phyloP scores from a whole-genome alignment of 2,113 vertebrate species.

The Macroglossus sobrinus region DNA sequence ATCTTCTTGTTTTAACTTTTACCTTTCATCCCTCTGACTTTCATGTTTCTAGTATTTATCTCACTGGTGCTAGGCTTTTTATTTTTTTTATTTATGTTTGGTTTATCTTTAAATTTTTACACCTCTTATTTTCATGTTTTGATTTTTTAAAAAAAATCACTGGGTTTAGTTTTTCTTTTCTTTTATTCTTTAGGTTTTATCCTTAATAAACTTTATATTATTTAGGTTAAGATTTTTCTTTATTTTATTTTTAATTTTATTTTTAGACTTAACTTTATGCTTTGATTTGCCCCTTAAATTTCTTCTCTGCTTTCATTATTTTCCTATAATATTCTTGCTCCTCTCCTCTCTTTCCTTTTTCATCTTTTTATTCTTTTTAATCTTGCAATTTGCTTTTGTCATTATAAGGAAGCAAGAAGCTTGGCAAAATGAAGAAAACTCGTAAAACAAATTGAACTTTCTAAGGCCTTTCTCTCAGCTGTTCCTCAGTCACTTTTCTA shows the following conservation, averaged over 20 bases:
- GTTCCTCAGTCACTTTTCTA: neutral
- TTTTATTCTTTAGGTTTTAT: neutral
- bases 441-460: neutral
- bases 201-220: neutral
- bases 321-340: neutral
- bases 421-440: neutral
- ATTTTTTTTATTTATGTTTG: constrained; percentile 43
- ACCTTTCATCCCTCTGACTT: constrained; percentile 27
- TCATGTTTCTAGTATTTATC: constrained; percentile 29
- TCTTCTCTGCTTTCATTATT: neutral
- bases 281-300: neutral
- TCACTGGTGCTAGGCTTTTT: constrained; percentile 20
- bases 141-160: neutral
- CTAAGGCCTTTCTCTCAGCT: neutral
- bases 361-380: neutral
- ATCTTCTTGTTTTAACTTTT: constrained; percentile 53
- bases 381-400: neutral
- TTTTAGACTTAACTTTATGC: neutral
- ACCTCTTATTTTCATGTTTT: neutral
- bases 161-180: neutral
- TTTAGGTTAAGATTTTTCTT: neutral
- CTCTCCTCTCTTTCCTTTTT: neutral
- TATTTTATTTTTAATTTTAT: neutral
- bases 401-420: neutral
- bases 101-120: constrained; percentile 56